Percentiles rank a stretch among this genome's conserved stretches.
Conservation (phyloP, 2,888 invertebrate genomes). For the Tipula vernalis region DNA sequence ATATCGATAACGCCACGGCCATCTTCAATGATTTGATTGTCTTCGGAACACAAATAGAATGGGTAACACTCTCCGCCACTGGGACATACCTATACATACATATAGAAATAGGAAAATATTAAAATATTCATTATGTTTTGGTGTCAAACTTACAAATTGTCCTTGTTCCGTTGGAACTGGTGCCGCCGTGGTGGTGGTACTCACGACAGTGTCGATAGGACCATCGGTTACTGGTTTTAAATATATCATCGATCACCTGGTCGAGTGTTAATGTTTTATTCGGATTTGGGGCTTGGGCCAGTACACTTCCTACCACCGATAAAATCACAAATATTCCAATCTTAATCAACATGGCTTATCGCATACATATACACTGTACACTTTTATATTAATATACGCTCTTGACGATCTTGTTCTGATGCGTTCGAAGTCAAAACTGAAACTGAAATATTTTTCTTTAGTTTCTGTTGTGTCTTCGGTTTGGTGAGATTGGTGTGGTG, state of each 20-base stretch:
- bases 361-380: not conserved
- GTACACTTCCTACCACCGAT: not conserved
- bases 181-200: not conserved
- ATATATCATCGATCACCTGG: not conserved
- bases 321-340: not conserved
- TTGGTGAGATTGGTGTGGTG: not conserved
- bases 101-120: not conserved
- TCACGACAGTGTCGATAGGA: not conserved
- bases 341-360: not conserved
- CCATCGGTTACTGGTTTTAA: not conserved
- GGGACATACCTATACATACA: not conserved
- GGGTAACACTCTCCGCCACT: slow-evolving; percentile 58
- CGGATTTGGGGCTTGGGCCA: not conserved
- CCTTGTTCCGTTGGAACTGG: not conserved
- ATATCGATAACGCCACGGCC: slow-evolving; percentile 66
- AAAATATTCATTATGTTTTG: not conserved
- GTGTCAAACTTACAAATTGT: not conserved
- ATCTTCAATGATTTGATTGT: slow-evolving; percentile 52
- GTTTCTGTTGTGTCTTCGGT: not conserved
- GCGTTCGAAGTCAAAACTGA: not conserved
- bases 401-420: not conserved
- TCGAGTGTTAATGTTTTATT: not conserved
- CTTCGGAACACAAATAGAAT: slow-evolving; percentile 60
- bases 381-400: not conserved
- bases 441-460: not conserved